Percentiles rank a stretch among this genome's conserved stretches.
These are phyloP conservation scores for Thelaira solivaga DNA, from an alignment of 2,888 invertebrate species.

Conservation along the genomic window DNA sequence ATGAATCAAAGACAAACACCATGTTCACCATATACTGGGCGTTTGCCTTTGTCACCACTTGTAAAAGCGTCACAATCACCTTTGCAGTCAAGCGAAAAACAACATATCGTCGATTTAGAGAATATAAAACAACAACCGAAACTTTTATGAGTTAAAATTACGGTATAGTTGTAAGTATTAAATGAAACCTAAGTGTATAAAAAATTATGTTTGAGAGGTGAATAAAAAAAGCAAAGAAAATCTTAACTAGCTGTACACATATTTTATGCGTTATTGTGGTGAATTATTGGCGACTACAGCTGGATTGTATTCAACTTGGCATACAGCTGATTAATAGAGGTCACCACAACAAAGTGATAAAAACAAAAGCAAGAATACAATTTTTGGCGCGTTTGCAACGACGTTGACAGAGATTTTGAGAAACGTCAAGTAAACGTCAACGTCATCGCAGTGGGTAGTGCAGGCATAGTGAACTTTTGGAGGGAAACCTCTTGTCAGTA, in stretches of 20 bases:
- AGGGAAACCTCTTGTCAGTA: slow-evolving; percentile 73
- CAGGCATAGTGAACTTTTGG: slow-evolving; percentile 72
- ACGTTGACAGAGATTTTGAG: slow-evolving; percentile 48
- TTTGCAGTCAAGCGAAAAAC: slow-evolving; percentile 13
- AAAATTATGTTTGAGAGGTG: neutral
- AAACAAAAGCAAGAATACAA: slow-evolving; percentile 51
- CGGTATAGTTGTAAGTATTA: slow-evolving; percentile 19
- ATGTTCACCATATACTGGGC: slow-evolving; percentile 55
- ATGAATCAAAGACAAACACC: slow-evolving; percentile 42
- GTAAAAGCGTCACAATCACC: slow-evolving; percentile 19
- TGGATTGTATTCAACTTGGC: slow-evolving; percentile 7
- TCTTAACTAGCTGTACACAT: slow-evolving; percentile 14
- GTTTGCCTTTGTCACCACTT: slow-evolving; percentile 56
- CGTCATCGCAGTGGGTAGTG: slow-evolving; percentile 47
- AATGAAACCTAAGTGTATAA: neutral
- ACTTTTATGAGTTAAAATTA: slow-evolving; percentile 66
- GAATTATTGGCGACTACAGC: neutral
- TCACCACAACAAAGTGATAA: slow-evolving; percentile 18
- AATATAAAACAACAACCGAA: slow-evolving; percentile 73
- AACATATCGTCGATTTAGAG: slow-evolving; percentile 71
- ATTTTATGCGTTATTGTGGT: neutral
- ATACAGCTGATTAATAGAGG: slow-evolving; percentile 6
- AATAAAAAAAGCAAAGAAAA: neutral
- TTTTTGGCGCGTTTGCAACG: slow-evolving; percentile 61
- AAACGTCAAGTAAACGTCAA: slow-evolving; percentile 57